phyloP scores from a whole-genome alignment of 2,888 invertebrate species.

The Actias luna region DNA sequence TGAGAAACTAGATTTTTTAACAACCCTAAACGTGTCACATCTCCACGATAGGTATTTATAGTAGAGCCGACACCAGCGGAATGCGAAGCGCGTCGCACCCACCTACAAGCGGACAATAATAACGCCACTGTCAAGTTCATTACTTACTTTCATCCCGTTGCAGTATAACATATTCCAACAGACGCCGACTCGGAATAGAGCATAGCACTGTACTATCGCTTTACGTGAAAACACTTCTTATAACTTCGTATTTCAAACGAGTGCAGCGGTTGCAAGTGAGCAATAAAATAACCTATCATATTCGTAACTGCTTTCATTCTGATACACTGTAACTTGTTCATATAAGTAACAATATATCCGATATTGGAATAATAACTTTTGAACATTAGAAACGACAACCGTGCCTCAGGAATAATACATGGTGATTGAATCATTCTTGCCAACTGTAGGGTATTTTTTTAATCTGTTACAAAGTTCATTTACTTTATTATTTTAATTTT shows the following conservation, averaged over 20 bases:
- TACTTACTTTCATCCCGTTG: conserved; percentile 52
- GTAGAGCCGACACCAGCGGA: conserved; percentile 37
- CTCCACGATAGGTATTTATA: conserved; percentile 52
- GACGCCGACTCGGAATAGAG: conserved; percentile 5
- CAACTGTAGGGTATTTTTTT: too few species aligned
- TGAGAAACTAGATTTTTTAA: neutral
- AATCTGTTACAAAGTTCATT: too few species aligned
- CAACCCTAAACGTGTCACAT: conserved; percentile 33
- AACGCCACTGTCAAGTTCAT: conserved; percentile 78
- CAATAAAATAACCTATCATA: neutral
- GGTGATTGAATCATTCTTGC: too few species aligned
- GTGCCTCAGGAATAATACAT: too few species aligned
- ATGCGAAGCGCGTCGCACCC: conserved; percentile 54
- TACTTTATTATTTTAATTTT: too few species aligned
- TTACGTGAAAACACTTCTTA: neutral
- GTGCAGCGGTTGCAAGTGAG: neutral
- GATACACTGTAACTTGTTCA: neutral
- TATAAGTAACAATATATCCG: conserved; percentile 2
- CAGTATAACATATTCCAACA: neutral
- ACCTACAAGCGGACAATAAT: conserved; percentile 55
- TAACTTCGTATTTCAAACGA: neutral
- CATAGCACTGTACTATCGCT: neutral
- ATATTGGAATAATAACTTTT: too few species aligned
- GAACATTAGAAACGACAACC: too few species aligned
- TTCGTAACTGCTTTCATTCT: conserved; percentile 1